Percentiles rank a stretch among this genome's conserved stretches.
These are phyloP conservation scores for Daphoenositta chrysoptera DNA, from an alignment of 2,113 vertebrate genomes.

Conservation along the genomic window DNA sequence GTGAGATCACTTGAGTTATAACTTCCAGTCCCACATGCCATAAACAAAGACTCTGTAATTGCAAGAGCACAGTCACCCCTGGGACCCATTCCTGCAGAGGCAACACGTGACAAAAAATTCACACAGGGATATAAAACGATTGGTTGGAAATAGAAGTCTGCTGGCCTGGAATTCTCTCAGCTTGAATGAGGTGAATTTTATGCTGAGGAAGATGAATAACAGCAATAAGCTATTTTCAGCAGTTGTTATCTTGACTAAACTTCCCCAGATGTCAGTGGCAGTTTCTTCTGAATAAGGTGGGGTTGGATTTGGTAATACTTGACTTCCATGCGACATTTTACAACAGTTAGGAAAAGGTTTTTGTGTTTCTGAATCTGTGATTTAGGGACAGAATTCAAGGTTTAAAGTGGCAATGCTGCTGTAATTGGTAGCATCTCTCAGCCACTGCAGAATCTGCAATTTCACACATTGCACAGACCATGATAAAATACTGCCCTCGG, in stretches of 20 bases:
- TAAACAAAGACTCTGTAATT: constrained; percentile 23
- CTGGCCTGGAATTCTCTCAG: constrained; percentile 15
- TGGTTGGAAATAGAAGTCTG: not conserved
- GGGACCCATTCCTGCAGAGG: not conserved
- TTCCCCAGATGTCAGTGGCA: constrained; percentile 21
- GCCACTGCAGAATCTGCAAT: not conserved
- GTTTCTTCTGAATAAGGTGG: not conserved
- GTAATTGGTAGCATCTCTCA: not conserved
- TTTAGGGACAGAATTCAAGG: not conserved
- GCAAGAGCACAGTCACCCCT: not conserved
- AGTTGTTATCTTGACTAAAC: constrained; percentile 3
- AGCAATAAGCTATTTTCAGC: constrained; percentile 8
- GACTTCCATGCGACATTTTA: not conserved
- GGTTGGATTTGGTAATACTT: not conserved
- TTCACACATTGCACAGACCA: not conserved
- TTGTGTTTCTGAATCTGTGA: not conserved
- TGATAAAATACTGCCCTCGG: not conserved
- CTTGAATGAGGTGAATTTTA: not conserved
- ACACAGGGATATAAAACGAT: not conserved
- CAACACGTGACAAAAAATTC: constrained; percentile 9
- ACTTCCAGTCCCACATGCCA: constrained; percentile 9
- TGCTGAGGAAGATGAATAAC: not conserved
- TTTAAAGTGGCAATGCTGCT: not conserved
- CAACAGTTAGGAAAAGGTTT: not conserved
- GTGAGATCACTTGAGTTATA: constrained; percentile 32